A percentile compares a stretch with the other conserved stretches of the same genome.
Conservation (phyloP, 2,797 vertebrate genomes). For the Phoeniculus purpureus region DNA sequence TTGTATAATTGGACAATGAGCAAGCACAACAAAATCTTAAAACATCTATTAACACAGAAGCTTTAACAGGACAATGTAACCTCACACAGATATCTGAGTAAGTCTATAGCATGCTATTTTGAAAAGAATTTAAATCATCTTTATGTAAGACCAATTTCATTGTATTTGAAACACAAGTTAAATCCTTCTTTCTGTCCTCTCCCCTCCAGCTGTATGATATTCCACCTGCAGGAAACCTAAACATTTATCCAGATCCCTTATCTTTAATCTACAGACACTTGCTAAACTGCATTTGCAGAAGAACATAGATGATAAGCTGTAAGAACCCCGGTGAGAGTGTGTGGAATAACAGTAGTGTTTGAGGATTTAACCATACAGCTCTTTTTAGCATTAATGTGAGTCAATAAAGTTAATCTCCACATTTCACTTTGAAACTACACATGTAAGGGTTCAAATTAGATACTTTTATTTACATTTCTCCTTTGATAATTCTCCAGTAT, state of each 20-base stretch:
- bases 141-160: neutral
- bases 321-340: neutral
- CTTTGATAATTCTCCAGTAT: neutral
- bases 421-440: neutral
- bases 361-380: neutral
- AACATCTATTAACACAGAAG: neutral
- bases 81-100: neutral
- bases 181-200: neutral
- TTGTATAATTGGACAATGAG: conserved; percentile 21
- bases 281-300: neutral
- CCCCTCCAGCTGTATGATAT: neutral
- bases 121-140: neutral
- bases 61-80: neutral
- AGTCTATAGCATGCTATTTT: neutral
- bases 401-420: neutral
- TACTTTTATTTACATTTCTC: neutral
- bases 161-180: neutral
- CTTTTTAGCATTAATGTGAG: neutral
- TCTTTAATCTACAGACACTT: neutral
- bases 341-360: neutral
- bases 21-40: neutral
- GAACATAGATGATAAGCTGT: neutral
- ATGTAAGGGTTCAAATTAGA: neutral
- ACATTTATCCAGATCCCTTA: neutral
- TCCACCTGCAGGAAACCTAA: neutral